These are phyloP conservation scores for Pyrrhosoma nymphula DNA, from an alignment of 2,888 invertebrate species.

Conservation along the genomic window DNA sequence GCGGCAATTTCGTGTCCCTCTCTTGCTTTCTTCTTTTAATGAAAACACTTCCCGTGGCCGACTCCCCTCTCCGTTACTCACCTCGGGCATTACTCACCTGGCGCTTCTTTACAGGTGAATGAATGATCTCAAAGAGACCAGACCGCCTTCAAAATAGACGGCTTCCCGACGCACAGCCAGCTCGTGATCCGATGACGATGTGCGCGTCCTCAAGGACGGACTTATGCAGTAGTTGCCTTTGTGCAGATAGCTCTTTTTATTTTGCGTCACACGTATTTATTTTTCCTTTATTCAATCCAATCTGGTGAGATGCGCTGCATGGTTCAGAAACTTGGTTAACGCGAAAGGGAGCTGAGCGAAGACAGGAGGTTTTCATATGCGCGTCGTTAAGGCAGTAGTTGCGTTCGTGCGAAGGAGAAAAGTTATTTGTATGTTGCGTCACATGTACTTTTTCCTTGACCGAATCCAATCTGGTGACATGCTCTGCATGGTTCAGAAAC, in stretches of 20 bases:
- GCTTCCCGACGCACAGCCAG: conserved; percentile 12
- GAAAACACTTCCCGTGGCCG: neutral
- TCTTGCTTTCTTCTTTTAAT: neutral
- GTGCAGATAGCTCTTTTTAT: neutral
- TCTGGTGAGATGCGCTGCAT: too few species aligned
- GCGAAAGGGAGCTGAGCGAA: too few species aligned
- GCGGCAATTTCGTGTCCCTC: neutral
- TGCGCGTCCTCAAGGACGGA: neutral
- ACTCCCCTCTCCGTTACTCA: conserved; percentile 2
- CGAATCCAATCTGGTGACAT: too few species aligned
- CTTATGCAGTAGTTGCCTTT: neutral
- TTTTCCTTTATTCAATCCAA: too few species aligned
- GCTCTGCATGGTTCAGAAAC: too few species aligned
- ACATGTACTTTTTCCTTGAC: neutral
- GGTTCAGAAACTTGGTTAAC: too few species aligned
- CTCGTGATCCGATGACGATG: neutral
- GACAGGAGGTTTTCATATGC: too few species aligned
- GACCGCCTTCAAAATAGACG: conserved; percentile 48
- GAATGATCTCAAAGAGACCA: conserved; percentile 8
- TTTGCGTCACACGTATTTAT: neutral
- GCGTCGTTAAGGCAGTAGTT: too few species aligned
- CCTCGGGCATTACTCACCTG: conserved; percentile 28
- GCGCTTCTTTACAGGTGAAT: conserved; percentile 62
- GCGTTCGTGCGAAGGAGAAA: too few species aligned
- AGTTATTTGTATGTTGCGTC: too few species aligned